Evolutionary conservation across 2,113 vertebrate species (phyloP), one percentile per base, ranked within the genome.

Genomic region (Lagenorhynchus albirostris): DNA sequence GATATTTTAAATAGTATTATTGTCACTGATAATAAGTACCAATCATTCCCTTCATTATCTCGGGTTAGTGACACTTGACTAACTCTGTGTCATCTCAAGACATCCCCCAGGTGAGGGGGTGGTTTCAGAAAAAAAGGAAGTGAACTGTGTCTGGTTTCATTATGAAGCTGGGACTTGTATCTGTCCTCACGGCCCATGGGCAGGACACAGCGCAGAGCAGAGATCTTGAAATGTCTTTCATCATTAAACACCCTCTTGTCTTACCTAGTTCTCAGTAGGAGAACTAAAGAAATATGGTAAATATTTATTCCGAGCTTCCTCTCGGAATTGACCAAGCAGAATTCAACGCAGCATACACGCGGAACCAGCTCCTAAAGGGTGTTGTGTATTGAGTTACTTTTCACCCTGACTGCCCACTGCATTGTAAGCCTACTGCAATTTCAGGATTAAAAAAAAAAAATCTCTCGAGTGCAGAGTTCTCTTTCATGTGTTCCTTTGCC

Each of bases 131-230:
- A 97, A 98, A 98, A 4, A 58, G 97, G 98, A 98, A 98, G 97
- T 98, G 86, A 98, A 65, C 36, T 55, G 91, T 98, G 98, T 99
- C 98, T 98, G 98, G 97, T 99, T 99, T 98, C 98, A 91, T 98
- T 98, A 98, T 98, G 98, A 98, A 97, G 63, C 44, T 77, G 83
- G 76, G 63, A 70, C 83, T 81, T 88, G 62, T 65, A 82, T 88
- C 74, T 70, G 21, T 53, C 94, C 92, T 55, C 25, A 21, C 0
- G 8, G n/a, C 65, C 71, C 81, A 63, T 29, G 91, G 77, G 80
- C 68, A 89, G 76, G 93, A 96, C 91, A 3, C 4, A 63, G 82
- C 21, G 2, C 33, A 70, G 60, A 93, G 71, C 87, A 95, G 5
- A 53, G 96, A 94, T 94, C 82, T 94, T 98, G 91, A 98, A 97